These are phyloP conservation scores for Steinernema carpocapsae DNA, from an alignment of 2,888 invertebrate genomes.

Conservation along the genomic window DNA sequence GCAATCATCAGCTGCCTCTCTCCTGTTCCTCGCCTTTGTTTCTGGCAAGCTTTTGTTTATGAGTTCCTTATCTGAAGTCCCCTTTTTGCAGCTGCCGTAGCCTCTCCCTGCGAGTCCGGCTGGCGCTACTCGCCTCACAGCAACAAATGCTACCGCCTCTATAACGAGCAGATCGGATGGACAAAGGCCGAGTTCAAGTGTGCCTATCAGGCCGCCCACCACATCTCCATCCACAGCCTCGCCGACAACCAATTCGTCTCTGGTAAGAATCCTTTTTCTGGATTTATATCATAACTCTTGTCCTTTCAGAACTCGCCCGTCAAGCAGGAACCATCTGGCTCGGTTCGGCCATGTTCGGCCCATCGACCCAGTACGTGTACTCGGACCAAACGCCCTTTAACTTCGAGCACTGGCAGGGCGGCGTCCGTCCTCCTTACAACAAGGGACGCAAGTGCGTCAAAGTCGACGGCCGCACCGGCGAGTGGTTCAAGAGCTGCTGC, in stretches of 20 bases:
- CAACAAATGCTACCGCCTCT: constrained; percentile 61
- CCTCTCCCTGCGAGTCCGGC: constrained; percentile 50
- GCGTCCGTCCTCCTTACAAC: constrained; percentile 59
- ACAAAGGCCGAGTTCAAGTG: constrained; percentile 65
- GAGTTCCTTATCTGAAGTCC: not conserved
- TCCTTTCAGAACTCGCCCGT: constrained; percentile 55
- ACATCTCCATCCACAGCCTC: constrained; percentile 56
- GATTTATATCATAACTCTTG: constrained; percentile 16
- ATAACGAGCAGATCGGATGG: constrained; percentile 57
- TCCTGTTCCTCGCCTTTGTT: constrained; percentile 7
- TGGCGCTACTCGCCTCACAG: constrained; percentile 64
- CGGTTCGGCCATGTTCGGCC: constrained; percentile 64
- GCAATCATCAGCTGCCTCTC: constrained; percentile 20
- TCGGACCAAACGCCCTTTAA: constrained; percentile 57
- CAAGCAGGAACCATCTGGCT: constrained; percentile 61
- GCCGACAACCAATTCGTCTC: constrained; percentile 65
- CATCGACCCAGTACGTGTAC: constrained; percentile 57
- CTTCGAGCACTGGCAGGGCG: constrained; percentile 62
- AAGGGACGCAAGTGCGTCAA: constrained; percentile 64
- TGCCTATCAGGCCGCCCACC: constrained; percentile 64
- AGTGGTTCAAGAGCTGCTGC: constrained; percentile 68
- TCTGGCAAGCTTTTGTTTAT: not conserved
- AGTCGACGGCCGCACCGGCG: constrained; percentile 56
- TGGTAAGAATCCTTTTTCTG: constrained; percentile 46
- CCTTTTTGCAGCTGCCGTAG: constrained; percentile 40